These are phyloP conservation scores for Huso huso DNA, from an alignment of 2,797 vertebrate genomes.

Conservation along the genomic window DNA sequence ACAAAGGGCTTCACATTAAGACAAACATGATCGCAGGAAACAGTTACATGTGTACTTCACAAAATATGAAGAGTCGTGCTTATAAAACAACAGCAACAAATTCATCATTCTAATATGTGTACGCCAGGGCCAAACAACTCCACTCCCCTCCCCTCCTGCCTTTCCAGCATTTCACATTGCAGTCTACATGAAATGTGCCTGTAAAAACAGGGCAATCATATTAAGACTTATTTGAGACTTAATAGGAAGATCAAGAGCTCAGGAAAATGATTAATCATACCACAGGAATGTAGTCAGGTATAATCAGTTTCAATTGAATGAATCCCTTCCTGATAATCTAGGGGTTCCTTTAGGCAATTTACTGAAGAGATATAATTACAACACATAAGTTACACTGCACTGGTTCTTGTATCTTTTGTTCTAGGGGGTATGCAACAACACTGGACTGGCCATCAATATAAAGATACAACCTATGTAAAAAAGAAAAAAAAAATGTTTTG, in stretches of 20 bases:
- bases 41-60: neutral
- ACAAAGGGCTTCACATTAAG: neutral
- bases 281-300: slow-evolving; percentile 18
- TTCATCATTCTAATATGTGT: slow-evolving; percentile 40
- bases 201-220: slow-evolving; percentile 19
- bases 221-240: slow-evolving; percentile 11
- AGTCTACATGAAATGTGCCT: slow-evolving; percentile 53
- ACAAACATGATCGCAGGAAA: neutral
- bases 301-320: slow-evolving; percentile 19
- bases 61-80: slow-evolving; percentile 25
- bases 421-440: neutral
- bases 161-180: slow-evolving; percentile 32
- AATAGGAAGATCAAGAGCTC: slow-evolving; percentile 17
- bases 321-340: slow-evolving; percentile 17
- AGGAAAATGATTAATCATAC: slow-evolving; percentile 22
- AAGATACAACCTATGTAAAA: too few species aligned
- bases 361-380: slow-evolving; percentile 15
- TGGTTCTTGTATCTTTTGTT: slow-evolving; percentile 34
- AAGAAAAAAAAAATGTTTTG: neutral
- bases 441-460: neutral
- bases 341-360: slow-evolving; percentile 16
- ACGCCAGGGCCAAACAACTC: slow-evolving; percentile 15
- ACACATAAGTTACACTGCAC: slow-evolving; percentile 9
- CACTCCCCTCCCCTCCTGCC: slow-evolving; percentile 13
- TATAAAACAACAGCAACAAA: slow-evolving; percentile 24